A percentile compares a stretch with the other conserved stretches of the same genome.
Evolutionary conservation across 2,888 invertebrate species (phyloP).

Genomic region (Tuberolachnus salignus): DNA sequence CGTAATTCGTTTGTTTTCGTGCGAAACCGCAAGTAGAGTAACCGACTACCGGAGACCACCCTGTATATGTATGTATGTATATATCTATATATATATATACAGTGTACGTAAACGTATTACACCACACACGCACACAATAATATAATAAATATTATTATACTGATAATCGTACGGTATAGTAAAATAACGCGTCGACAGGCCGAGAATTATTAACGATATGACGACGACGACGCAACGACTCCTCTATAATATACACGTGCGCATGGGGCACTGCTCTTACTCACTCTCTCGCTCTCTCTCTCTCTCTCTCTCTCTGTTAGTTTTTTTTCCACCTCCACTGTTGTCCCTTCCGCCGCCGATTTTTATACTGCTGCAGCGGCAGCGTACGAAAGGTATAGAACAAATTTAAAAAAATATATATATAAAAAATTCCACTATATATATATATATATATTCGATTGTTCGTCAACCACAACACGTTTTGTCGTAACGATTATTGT

Average conservation of each 20-base stretch:
- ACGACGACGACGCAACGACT: neutral
- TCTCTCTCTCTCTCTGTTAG: neutral
- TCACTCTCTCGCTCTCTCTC: neutral
- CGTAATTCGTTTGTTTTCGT: too few species aligned
- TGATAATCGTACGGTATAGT: neutral
- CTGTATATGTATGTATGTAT: too few species aligned
- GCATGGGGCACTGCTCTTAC: too few species aligned
- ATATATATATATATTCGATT: neutral
- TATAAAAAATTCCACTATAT: neutral
- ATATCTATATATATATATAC: too few species aligned
- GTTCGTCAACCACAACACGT: constrained; percentile 42
- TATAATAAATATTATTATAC: too few species aligned
- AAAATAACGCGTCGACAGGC: neutral
- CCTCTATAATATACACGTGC: neutral
- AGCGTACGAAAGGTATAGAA: neutral
- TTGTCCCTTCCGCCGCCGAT: neutral
- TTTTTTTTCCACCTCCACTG: constrained; percentile 6
- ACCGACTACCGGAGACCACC: too few species aligned
- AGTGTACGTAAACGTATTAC: too few species aligned
- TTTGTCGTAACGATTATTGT: constrained; percentile 24
- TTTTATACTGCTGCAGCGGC: neutral
- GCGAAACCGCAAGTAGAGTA: too few species aligned
- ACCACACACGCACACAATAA: too few species aligned
- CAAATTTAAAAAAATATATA: constrained; percentile 1
- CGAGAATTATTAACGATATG: constrained; percentile 40